Evolutionary conservation across 2,888 invertebrate species (phyloP), one percentile per base, ranked within the genome.

Genomic region (Trissolcus japonicus): DNA sequence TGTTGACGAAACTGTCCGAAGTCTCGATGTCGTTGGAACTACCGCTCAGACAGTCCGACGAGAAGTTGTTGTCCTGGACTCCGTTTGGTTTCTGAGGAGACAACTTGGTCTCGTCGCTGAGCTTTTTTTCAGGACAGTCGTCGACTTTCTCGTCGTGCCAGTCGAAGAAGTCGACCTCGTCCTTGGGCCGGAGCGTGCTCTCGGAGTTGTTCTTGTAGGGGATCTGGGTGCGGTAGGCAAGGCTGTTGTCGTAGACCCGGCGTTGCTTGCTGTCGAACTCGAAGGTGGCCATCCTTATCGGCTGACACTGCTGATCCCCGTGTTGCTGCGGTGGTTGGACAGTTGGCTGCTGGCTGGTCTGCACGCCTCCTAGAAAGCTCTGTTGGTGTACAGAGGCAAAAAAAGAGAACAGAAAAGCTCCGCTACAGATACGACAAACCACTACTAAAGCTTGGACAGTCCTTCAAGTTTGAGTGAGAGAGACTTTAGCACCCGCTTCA

Each of bases 341-440:
- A 82, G 79, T 62, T 83, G 84, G 61, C 85, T 83, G 79, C 82
- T 82, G 72, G 83, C 84, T 73, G 84, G 85, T 82, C 81, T 85
- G 85, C 80, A 87, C 85, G 85, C 85, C 86, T 88, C 88, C 88
- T 88, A 85, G 84, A 88, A 88, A 87, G 85, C 88, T 88, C 88
- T 88, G 88, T 83, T 86, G 85, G 85, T 87, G 84, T 88, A 88
- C 87, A 86, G 86, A 86, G 85, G 84, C 82, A 81, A 82, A 77
- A 83, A 83, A 85, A 85, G 82, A 86, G 82, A 87, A 86, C 85
- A 87, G 83, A 86, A 86, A 87, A 86, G 86, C 85, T 82, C 81
- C 82, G 86, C 87, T 87, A 88, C 87, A 87, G 87, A 88, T 87
- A 87, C 84, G 83, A 84, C 86, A 87, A 84, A 87, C 85, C 84